phyloP scores from a whole-genome alignment of 2,797 vertebrate species.

The Fratercula arctica region DNA sequence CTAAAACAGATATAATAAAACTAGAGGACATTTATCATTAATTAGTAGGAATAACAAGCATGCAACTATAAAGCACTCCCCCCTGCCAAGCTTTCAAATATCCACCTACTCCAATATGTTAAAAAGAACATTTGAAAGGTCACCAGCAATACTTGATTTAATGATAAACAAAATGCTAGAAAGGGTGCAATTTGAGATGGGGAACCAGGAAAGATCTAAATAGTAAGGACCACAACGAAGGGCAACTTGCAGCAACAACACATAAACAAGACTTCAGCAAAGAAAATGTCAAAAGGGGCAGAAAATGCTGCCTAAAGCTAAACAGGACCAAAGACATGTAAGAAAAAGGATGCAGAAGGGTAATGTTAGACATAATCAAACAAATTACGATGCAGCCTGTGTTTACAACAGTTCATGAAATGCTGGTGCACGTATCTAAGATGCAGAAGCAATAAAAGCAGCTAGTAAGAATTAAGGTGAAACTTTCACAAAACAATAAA shows the following conservation, averaged over 20 bases:
- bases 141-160: not conserved
- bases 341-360: not conserved
- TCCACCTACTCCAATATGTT: constrained; percentile 66
- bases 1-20: not conserved
- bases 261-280: not conserved
- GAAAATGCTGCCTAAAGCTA: not conserved
- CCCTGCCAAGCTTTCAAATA: not conserved
- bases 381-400: not conserved
- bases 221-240: not conserved
- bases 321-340: not conserved
- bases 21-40: constrained; percentile 1
- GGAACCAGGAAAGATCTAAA: not conserved
- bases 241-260: not conserved
- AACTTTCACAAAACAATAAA: not conserved
- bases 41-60: constrained; percentile 8
- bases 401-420: not conserved
- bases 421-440: not conserved
- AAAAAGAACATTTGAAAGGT: constrained; percentile 58
- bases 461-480: not conserved
- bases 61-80: not conserved
- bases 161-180: constrained; percentile 1
- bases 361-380: not conserved
- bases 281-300: not conserved
- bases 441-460: not conserved
- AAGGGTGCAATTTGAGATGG: not conserved